These are phyloP conservation scores for Steromphala cineraria DNA, from an alignment of 2,888 invertebrate species.

Conservation along the genomic window DNA sequence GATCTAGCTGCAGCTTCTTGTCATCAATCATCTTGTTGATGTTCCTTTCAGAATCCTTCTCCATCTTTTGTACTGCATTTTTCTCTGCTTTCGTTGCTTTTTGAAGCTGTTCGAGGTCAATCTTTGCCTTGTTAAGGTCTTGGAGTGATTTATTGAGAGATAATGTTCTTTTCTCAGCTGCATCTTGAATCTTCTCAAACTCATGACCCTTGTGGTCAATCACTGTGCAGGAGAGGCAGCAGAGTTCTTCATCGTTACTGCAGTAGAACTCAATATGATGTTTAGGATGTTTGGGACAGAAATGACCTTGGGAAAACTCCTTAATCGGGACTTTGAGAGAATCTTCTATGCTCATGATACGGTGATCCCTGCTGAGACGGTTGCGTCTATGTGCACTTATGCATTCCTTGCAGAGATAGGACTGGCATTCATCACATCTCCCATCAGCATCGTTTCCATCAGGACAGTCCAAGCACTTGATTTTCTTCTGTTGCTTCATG, in stretches of 20 bases:
- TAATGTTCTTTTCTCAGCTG: not conserved
- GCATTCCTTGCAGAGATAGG: not conserved
- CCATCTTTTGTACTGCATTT: not conserved
- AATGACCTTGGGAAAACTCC: not conserved
- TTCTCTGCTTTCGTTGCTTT: too few species aligned
- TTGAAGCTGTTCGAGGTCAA: not conserved
- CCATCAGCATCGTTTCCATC: not conserved
- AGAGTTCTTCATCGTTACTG: not conserved
- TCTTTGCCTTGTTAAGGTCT: too few species aligned
- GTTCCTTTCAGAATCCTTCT: not conserved
- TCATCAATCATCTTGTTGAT: not conserved
- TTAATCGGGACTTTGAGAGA: not conserved
- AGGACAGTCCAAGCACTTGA: not conserved
- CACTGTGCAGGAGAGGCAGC: not conserved
- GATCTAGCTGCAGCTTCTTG: not conserved
- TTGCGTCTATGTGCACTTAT: not conserved
- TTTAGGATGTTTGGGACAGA: not conserved
- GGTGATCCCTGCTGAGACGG: not conserved
- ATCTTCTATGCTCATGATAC: not conserved
- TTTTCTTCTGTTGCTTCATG: not conserved
- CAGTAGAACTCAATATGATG: not conserved
- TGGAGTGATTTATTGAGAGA: too few species aligned
- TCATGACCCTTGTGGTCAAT: not conserved
- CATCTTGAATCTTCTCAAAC: not conserved
- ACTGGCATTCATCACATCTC: not conserved